Conservation (phyloP, 2,113 vertebrate species). For the Ibidorhyncha struthersii region DNA sequence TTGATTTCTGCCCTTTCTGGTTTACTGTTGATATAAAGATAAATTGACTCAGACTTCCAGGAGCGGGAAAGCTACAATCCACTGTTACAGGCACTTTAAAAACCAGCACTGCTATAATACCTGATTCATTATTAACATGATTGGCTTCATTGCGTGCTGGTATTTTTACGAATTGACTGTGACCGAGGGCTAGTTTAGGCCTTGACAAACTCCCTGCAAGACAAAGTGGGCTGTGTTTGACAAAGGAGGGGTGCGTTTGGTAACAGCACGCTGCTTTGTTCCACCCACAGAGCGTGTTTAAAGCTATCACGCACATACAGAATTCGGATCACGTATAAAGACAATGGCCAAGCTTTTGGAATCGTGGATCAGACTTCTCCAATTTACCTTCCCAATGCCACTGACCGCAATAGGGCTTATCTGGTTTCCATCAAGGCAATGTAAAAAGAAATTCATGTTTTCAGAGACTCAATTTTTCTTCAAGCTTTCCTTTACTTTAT, state of each 20-base stretch:
- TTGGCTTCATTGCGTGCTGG: not conserved
- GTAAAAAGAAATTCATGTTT: not conserved
- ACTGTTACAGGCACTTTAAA: conserved; percentile 18
- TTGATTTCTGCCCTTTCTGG: conserved; percentile 60
- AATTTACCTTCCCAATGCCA: not conserved
- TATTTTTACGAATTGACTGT: not conserved
- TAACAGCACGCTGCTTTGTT: not conserved
- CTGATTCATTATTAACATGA: conserved; percentile 46
- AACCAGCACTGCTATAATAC: not conserved
- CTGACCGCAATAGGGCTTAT: not conserved
- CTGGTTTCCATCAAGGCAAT: not conserved
- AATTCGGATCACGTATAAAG: not conserved
- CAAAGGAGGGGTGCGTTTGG: not conserved
- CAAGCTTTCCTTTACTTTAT: not conserved
- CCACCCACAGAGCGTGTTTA: not conserved
- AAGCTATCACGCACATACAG: rapidly evolving
- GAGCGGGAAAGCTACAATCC: not conserved
- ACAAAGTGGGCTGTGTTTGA: not conserved
- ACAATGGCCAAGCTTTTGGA: not conserved
- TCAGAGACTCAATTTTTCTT: not conserved
- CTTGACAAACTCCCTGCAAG: not conserved
- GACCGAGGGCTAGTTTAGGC: not conserved
- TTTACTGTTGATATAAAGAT: conserved; percentile 59
- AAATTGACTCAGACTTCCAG: conserved; percentile 54
- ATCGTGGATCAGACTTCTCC: not conserved